These are phyloP conservation scores for Calephelis nemesis DNA, from an alignment of 1,140 invertebrate genomes.

Conservation along the genomic window DNA sequence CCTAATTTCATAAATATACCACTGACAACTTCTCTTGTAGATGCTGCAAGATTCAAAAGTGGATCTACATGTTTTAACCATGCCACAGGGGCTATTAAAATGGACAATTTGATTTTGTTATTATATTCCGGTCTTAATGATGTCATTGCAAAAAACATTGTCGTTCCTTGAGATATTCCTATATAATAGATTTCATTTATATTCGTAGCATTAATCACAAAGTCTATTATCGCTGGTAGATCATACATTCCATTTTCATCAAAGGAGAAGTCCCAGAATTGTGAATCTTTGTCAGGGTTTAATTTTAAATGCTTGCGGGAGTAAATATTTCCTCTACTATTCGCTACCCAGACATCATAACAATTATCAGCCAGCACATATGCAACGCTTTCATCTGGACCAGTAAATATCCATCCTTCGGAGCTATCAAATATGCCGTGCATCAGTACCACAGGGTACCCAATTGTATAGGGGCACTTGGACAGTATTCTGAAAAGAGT, in stretches of 20 bases:
- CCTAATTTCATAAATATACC: neutral
- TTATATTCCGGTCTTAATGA: constrained; percentile 27
- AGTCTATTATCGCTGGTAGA: constrained; percentile 25
- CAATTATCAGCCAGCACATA: constrained; percentile 23
- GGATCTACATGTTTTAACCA: constrained; percentile 4
- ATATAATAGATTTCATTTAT: constrained; percentile 16
- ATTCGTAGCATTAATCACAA: constrained; percentile 9
- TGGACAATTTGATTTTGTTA: constrained; percentile 13
- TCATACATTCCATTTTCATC: constrained; percentile 25
- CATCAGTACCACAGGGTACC: constrained; percentile 10
- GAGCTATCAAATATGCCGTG: constrained; percentile 16
- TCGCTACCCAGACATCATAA: constrained; percentile 26
- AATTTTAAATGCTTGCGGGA: constrained; percentile 18
- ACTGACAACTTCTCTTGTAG: neutral
- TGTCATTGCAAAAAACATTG: constrained; percentile 20
- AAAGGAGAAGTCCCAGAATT: constrained; percentile 26
- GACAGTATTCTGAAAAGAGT: constrained; percentile 11
- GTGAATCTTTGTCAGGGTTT: constrained; percentile 13
- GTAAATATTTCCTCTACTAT: constrained; percentile 23
- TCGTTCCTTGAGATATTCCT: constrained; percentile 28
- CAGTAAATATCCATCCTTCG: constrained; percentile 8
- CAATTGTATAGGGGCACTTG: neutral
- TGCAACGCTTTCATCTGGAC: constrained; percentile 3
- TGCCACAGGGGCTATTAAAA: constrained; percentile 13
- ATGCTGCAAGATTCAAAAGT: neutral